Percentiles rank a stretch among this genome's conserved stretches.
Evolutionary conservation across 2,797 vertebrate species (phyloP).

Genomic region (Siniperca obscura): DNA sequence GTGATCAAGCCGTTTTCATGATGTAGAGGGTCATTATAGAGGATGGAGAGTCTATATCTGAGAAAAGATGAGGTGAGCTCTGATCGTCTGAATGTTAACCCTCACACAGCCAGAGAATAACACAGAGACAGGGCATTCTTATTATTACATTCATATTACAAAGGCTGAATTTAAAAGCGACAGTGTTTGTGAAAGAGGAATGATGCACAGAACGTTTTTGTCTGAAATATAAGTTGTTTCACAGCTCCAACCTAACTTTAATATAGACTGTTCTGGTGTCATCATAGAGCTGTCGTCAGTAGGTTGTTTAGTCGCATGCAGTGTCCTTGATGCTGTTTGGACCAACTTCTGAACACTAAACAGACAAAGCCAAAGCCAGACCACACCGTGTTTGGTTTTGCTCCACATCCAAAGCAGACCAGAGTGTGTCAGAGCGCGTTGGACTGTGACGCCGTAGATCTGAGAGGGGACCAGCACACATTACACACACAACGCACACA

Average conservation of each 20-base stretch:
- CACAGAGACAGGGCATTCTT: background rate
- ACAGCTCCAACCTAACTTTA: slow-evolving; percentile 10
- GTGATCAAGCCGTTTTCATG: slow-evolving; percentile 77
- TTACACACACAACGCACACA: slow-evolving; percentile 63
- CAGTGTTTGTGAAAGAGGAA: background rate
- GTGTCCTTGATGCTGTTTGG: slow-evolving; percentile 50
- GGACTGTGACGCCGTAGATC: slow-evolving; percentile 78
- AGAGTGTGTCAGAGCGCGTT: slow-evolving; percentile 74
- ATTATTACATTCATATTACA: slow-evolving; percentile 9
- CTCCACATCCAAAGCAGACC: slow-evolving; percentile 76
- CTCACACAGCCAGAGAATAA: slow-evolving; percentile 28
- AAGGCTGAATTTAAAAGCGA: background rate
- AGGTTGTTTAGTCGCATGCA: slow-evolving; percentile 33
- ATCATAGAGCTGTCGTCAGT: slow-evolving; percentile 33
- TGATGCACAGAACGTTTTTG: background rate
- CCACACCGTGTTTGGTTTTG: slow-evolving; percentile 77
- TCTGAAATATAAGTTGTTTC: slow-evolving; percentile 16
- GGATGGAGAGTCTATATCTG: slow-evolving; percentile 70
- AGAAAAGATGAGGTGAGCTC: slow-evolving; percentile 75
- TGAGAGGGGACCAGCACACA: slow-evolving; percentile 56
- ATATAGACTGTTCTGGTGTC: slow-evolving; percentile 13
- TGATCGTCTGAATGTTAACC: slow-evolving; percentile 68
- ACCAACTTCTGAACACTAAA: slow-evolving; percentile 58
- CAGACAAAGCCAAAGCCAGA: slow-evolving; percentile 60
- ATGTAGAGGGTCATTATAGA: slow-evolving; percentile 77